Conservation (phyloP, 1,140 invertebrate species). For the Drosophila ogumai region DNA sequence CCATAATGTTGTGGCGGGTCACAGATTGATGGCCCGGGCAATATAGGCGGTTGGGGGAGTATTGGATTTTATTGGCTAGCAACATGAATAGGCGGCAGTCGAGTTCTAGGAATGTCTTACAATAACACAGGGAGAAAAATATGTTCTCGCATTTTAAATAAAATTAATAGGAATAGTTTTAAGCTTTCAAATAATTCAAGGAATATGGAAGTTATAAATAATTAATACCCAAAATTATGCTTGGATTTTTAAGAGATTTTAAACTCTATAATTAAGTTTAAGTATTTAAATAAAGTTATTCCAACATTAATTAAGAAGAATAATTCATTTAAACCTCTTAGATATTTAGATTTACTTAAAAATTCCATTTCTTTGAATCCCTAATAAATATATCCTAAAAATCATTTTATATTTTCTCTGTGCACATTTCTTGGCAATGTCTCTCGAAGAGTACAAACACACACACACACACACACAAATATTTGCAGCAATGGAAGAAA, state of each 20-base stretch:
- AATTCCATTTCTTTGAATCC: too few relatives aligned
- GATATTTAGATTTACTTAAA: too few relatives aligned
- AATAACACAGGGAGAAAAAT: background rate
- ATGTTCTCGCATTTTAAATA: background rate
- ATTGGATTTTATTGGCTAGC: slow-evolving; percentile 30
- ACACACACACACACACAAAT: background rate
- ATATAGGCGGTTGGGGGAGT: background rate
- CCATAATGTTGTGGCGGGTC: slow-evolving; percentile 34
- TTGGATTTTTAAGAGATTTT: background rate
- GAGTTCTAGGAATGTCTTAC: background rate
- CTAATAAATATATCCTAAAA: too few relatives aligned
- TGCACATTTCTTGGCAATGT: slow-evolving; percentile 12
- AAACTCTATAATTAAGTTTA: too few relatives aligned
- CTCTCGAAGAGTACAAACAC: background rate
- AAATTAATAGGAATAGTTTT: background rate
- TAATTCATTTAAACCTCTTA: too few relatives aligned
- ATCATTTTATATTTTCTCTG: background rate
- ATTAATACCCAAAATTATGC: too few relatives aligned
- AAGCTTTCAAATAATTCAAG: too few relatives aligned
- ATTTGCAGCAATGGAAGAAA: slow-evolving; percentile 9
- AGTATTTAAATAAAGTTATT: too few relatives aligned
- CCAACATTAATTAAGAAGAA: too few relatives aligned
- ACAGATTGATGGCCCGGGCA: slow-evolving; percentile 42
- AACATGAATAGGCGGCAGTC: slow-evolving; percentile 27
- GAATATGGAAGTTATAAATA: background rate